phyloP scores from a whole-genome alignment of 2,113 vertebrate species.

The Lates calcarifer region DNA sequence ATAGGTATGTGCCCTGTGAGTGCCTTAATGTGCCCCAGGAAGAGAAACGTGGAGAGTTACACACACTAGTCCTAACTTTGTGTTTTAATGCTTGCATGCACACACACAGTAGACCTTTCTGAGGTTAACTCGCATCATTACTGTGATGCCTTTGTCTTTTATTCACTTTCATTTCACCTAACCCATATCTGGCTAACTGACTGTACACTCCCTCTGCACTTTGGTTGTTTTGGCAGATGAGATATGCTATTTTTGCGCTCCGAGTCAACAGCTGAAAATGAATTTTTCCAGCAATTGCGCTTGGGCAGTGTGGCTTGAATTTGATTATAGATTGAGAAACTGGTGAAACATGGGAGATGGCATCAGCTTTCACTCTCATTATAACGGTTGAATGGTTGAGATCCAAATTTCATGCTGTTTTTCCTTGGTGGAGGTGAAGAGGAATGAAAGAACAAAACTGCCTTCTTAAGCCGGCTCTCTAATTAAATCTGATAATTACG shows the following conservation, averaged over 20 bases:
- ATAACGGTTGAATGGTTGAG: neutral
- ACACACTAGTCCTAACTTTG: too few species aligned
- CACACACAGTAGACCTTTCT: neutral
- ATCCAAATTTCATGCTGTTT: neutral
- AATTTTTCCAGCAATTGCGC: neutral
- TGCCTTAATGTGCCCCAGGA: too few species aligned
- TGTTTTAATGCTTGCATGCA: neutral
- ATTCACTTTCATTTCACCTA: neutral
- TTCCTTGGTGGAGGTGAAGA: neutral
- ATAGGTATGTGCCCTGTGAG: too few species aligned
- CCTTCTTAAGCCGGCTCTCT: neutral
- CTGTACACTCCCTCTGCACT: neutral
- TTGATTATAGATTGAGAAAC: neutral
- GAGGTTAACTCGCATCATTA: neutral
- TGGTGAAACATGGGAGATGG: neutral
- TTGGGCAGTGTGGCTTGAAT: neutral
- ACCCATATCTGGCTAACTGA: neutral
- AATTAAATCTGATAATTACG: slow-evolving; percentile 17
- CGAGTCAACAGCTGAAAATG: slow-evolving; percentile 13
- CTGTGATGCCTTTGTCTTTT: neutral
- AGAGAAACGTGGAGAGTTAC: too few species aligned
- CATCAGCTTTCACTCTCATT: neutral
- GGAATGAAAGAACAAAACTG: neutral
- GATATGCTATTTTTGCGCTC: neutral
- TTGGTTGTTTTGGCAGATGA: neutral